These are phyloP conservation scores for Dinothrombium tinctorium DNA, from an alignment of 1,140 invertebrate genomes.

Conservation along the genomic window DNA sequence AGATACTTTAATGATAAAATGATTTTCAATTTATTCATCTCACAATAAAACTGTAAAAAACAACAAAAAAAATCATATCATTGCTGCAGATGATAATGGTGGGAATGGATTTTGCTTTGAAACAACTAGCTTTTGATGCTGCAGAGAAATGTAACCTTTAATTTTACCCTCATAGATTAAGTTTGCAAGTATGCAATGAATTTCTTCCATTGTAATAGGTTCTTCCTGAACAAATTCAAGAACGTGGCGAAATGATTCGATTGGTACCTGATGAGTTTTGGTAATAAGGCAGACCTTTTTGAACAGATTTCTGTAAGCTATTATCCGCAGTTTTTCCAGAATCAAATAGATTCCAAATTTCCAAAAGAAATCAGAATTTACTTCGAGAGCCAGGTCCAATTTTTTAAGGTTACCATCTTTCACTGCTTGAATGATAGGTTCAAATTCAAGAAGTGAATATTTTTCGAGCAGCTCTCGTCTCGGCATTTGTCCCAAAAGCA, in stretches of 20 bases:
- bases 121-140: conserved; percentile 87
- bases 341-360: conserved; percentile 86
- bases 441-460: conserved; percentile 72
- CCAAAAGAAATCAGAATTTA: conserved; percentile 76
- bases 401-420: conserved; percentile 55
- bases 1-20: too few relatives aligned
- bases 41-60: too few relatives aligned
- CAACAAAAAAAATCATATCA: too few relatives aligned
- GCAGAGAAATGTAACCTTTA: conserved; percentile 88
- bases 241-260: conserved; percentile 51
- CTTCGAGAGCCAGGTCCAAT: conserved; percentile 59
- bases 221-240: conserved; percentile 43
- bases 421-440: conserved; percentile 58
- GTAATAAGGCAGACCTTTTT: conserved; percentile 73
- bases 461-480: conserved; percentile 48
- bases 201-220: conserved; percentile 74
- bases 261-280: conserved; percentile 70
- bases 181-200: conserved; percentile 85
- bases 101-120: conserved; percentile 94
- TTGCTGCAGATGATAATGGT: conserved; percentile 15
- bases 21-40: too few relatives aligned
- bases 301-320: conserved; percentile 85
- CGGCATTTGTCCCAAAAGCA: conserved; percentile 81
- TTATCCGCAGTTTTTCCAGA: conserved; percentile 81
- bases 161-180: conserved; percentile 60